Percentiles rank a stretch among this genome's conserved stretches.
phyloP scores from a whole-genome alignment of 2,113 vertebrate genomes.

The Ia io region DNA sequence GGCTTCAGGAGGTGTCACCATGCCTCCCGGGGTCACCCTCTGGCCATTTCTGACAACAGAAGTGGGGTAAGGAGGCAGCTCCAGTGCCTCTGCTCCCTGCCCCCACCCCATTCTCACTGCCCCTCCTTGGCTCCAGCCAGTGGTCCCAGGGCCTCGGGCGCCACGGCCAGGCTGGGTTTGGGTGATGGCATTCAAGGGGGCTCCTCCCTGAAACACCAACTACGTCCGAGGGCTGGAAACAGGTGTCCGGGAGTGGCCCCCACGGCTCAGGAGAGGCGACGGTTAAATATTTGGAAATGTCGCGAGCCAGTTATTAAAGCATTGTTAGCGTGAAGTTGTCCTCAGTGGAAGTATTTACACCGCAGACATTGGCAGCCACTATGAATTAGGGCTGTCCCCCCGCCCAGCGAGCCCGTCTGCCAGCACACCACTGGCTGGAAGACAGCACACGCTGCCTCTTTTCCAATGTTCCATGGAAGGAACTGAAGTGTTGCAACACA shows the following conservation, averaged over 20 bases:
- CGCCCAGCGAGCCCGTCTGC: neutral
- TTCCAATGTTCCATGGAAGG: neutral
- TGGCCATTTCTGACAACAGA: neutral
- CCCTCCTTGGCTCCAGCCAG: neutral
- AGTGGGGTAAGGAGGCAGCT: neutral
- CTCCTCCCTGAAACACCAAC: neutral
- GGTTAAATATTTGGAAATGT: neutral
- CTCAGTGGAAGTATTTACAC: neutral
- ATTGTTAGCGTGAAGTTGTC: neutral
- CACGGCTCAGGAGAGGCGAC: neutral
- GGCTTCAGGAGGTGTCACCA: neutral
- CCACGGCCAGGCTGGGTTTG: neutral
- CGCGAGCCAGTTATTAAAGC: neutral
- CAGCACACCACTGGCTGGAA: neutral
- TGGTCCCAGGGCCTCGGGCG: neutral
- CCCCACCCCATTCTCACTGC: neutral
- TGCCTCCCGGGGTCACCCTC: neutral
- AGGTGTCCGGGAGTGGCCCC: neutral
- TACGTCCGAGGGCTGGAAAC: neutral
- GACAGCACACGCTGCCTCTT: neutral
- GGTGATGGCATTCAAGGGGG: neutral
- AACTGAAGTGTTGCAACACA: neutral
- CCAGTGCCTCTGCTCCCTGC: neutral
- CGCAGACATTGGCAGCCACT: neutral
- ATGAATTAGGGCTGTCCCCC: neutral